phyloP scores from a whole-genome alignment of 2,888 invertebrate genomes.

The Diaprepes abbreviatus region DNA sequence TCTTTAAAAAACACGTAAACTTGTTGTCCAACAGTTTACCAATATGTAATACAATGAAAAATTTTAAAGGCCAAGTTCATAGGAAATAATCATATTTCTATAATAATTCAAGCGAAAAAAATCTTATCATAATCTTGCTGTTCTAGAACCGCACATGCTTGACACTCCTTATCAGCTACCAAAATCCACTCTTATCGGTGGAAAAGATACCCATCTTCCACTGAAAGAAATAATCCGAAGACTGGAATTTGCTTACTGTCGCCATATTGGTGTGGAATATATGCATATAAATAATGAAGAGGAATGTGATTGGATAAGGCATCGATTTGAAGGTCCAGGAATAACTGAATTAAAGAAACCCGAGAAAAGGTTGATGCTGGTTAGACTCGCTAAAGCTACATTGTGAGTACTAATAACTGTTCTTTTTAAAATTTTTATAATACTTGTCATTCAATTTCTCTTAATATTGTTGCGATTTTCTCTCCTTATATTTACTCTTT shows the following conservation, averaged over 20 bases:
- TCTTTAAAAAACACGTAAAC: too few species aligned
- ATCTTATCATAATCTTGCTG: background rate
- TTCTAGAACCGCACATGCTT: slow-evolving; percentile 78
- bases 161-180: slow-evolving; percentile 96
- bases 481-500: too few species aligned
- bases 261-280: slow-evolving; percentile 97
- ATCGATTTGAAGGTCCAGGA: slow-evolving; percentile 94
- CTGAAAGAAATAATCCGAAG: slow-evolving; percentile 93
- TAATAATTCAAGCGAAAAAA: too few species aligned
- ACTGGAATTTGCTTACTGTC: slow-evolving; percentile 94
- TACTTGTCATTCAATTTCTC: too few species aligned
- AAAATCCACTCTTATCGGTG: slow-evolving; percentile 96
- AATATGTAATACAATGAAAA: too few species aligned
- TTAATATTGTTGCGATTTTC: too few species aligned
- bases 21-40: too few species aligned
- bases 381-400: slow-evolving; percentile 89
- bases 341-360: slow-evolving; percentile 86
- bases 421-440: too few species aligned
- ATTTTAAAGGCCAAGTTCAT: too few species aligned
- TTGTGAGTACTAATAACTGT: slow-evolving; percentile 12
- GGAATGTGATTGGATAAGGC: slow-evolving; percentile 98
- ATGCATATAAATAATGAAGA: slow-evolving; percentile 99
- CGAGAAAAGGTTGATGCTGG: slow-evolving; percentile 93
- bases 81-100: too few species aligned
- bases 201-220: slow-evolving; percentile 89